Percentiles rank a stretch among this genome's conserved stretches.
These are phyloP conservation scores for Novumbra hubbsi DNA, from an alignment of 2,797 vertebrate genomes.

Conservation along the genomic window DNA sequence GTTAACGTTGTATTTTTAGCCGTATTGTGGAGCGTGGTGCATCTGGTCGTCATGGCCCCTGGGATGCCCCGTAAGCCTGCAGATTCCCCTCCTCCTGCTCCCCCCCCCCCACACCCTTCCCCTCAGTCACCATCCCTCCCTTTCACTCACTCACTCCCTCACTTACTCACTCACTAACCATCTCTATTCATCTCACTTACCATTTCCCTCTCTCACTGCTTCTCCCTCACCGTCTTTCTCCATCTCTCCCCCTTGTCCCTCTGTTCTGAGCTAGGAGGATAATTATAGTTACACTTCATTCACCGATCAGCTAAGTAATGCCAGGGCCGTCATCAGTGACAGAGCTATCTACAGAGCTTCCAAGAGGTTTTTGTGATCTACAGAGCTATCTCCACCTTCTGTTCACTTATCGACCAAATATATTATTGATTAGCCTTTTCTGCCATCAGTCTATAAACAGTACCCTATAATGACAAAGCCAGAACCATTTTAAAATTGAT, in stretches of 20 bases:
- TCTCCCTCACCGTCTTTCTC: not conserved
- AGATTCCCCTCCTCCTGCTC: not conserved
- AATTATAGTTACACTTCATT: conserved; percentile 60
- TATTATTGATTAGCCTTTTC: too few relatives aligned
- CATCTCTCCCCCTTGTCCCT: conserved; percentile 22
- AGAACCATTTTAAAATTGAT: too few relatives aligned
- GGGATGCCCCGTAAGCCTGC: conserved; percentile 58
- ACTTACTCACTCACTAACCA: not conserved
- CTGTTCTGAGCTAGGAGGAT: conserved; percentile 46
- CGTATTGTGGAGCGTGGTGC: conserved; percentile 40
- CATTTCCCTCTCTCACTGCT: not conserved
- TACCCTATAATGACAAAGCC: too few relatives aligned
- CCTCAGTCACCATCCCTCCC: too few relatives aligned
- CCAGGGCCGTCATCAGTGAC: conserved; percentile 23
- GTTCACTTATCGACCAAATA: too few relatives aligned
- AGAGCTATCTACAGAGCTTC: not conserved
- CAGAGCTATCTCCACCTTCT: too few relatives aligned
- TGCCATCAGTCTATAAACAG: too few relatives aligned
- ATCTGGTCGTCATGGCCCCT: conserved; percentile 52
- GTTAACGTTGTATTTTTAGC: conserved; percentile 56
- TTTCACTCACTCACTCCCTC: not conserved
- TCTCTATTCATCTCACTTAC: not conserved
- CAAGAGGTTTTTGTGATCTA: too few relatives aligned
- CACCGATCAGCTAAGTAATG: conserved; percentile 44
- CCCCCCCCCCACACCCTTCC: not conserved